Evolutionary conservation across 2,113 vertebrate genomes (phyloP), one percentile per base, ranked within the genome.

Genomic region (Leiothrix lutea): DNA sequence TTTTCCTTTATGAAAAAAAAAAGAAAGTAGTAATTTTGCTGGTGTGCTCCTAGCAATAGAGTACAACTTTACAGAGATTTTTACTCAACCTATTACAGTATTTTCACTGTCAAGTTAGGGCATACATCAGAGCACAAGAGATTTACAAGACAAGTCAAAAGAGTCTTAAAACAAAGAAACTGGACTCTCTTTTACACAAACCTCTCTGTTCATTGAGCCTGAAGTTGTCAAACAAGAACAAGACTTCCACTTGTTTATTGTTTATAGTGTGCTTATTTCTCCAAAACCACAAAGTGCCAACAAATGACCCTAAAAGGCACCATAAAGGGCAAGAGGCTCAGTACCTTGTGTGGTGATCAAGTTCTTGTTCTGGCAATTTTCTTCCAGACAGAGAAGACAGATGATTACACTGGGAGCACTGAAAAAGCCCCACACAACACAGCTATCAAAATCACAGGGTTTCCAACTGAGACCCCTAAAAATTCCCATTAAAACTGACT

Each of bases 261-360:
- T 60, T 90, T 93, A 89, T 86, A 78, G 73, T 8, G 45, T 74
- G 36, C 31, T 90, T 86, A 80, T 83, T 92, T 93, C 35, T 71
- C 54, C 71, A 70, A 90, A 94, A 48, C 88, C 22, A 7, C 87
- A 78, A 73, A 80, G 85, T 92, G 92, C 86, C 82, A 83, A 86
- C 78, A 92, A 85, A 86, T 29, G 71, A 94, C 80, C 88, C 88
- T 83, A 96, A 93, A 74, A 84, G 61, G 85, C 60, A 73, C 31
- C 60, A 87, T 35, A 91, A 90, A 93, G 94, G 85, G 71, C 82
- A 96, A 92, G 61, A 90, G 75, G 38, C 74, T 87, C 83, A 77
- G 81, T 73, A 47, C 33, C n/a, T 66, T 83, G 12, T 29, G 77
- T 33, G 6, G 82, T 80, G 60, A 93, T 58, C 79, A 94, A 86